Evolutionary conservation across 2,113 vertebrate species (phyloP).

Genomic region (Urocitellus parryii): DNA sequence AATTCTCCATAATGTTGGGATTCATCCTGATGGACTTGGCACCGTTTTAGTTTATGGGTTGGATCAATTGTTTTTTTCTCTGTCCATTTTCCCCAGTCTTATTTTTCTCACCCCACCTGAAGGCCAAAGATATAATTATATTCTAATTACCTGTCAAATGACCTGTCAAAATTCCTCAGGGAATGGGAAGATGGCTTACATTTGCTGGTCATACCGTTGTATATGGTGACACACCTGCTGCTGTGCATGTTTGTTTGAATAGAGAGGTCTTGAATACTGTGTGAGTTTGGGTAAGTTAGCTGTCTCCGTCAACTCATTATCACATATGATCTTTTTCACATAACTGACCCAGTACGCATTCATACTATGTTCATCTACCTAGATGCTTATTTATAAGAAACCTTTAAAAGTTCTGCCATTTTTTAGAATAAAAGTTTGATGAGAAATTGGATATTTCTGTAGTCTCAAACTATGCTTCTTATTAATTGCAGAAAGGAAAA

Average conservation of each 20-base stretch:
- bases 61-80: not conserved
- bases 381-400: conserved; percentile 32
- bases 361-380: not conserved
- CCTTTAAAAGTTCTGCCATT: not conserved
- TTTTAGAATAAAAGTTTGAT: not conserved
- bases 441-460: not conserved
- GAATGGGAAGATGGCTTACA: not conserved
- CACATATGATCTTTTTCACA: not conserved
- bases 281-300: not conserved
- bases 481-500: not conserved
- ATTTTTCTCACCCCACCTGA: not conserved
- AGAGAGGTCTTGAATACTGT: not conserved
- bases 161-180: not conserved
- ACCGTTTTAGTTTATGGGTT: not conserved
- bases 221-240: not conserved
- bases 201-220: not conserved
- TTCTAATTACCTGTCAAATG: not conserved
- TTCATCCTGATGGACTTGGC: too few relatives aligned
- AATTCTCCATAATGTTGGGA: too few relatives aligned
- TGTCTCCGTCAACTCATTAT: not conserved
- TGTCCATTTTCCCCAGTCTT: not conserved
- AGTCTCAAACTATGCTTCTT: not conserved
- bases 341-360: not conserved
- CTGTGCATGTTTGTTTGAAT: not conserved
- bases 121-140: not conserved